phyloP scores from a whole-genome alignment of 1,140 invertebrate genomes.

The Doryteuthis pealeii region DNA sequence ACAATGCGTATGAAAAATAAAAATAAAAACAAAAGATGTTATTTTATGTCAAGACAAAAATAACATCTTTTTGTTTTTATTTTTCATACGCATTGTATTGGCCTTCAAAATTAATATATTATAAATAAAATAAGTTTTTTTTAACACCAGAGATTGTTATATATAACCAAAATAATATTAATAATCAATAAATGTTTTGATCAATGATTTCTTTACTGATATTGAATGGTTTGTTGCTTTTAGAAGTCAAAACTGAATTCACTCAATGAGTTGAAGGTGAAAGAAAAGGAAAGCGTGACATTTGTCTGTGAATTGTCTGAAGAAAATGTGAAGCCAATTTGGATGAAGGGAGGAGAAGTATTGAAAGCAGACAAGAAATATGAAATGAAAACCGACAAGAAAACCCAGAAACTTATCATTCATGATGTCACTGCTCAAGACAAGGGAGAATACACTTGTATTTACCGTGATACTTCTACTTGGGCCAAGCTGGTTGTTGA shows the following conservation, averaged over 20 bases:
- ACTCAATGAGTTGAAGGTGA: slow-evolving; percentile 40
- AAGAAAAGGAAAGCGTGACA: slow-evolving; percentile 42
- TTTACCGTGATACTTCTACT: slow-evolving; percentile 35
- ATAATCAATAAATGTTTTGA: too few species aligned
- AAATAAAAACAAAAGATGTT: too few species aligned
- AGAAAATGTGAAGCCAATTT: slow-evolving; percentile 47
- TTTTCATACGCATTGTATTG: too few species aligned
- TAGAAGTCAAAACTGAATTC: slow-evolving; percentile 36
- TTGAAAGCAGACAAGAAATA: slow-evolving; percentile 71
- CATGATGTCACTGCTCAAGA: slow-evolving; percentile 34
- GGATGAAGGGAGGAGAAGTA: slow-evolving; percentile 61
- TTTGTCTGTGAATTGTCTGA: slow-evolving; percentile 54
- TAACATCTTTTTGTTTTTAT: too few species aligned
- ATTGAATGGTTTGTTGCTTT: too few species aligned
- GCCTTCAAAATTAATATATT: too few species aligned
- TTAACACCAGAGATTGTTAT: too few species aligned
- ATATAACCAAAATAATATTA: too few species aligned
- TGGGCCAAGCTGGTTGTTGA: slow-evolving; percentile 34
- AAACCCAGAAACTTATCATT: slow-evolving; percentile 35
- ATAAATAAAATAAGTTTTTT: too few species aligned
- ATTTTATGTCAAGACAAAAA: too few species aligned
- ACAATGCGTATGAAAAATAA: too few species aligned
- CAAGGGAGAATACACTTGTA: slow-evolving; percentile 42
- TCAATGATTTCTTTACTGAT: too few species aligned
- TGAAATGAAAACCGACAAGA: slow-evolving; percentile 68